A percentile compares a stretch with the other conserved stretches of the same genome.
Evolutionary conservation across 2,797 vertebrate species (phyloP).

Genomic region (Limosa lapponica): DNA sequence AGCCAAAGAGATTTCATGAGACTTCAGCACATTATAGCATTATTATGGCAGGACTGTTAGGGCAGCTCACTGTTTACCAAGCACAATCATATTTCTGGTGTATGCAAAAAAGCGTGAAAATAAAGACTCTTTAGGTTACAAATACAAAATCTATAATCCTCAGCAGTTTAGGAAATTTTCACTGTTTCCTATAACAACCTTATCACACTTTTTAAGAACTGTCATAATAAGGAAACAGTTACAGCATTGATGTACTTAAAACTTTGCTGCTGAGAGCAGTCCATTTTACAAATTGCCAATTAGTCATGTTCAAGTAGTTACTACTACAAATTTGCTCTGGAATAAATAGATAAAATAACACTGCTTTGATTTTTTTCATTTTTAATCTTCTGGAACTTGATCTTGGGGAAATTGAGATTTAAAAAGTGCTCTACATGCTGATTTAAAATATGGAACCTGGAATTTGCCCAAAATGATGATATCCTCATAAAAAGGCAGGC

Average conservation of each 20-base stretch:
- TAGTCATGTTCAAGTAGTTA: background rate
- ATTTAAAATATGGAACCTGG: constrained; percentile 30
- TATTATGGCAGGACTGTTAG: background rate
- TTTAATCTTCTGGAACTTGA: constrained; percentile 29
- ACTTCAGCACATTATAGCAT: background rate
- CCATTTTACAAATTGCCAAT: constrained; percentile 43
- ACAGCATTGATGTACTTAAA: constrained; percentile 10
- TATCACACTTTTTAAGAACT: constrained; percentile 47
- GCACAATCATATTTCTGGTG: background rate
- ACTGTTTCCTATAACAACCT: constrained; percentile 45
- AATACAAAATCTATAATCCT: constrained; percentile 15
- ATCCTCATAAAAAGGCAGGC: constrained; percentile 37
- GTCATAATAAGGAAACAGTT: constrained; percentile 58
- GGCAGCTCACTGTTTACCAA: constrained; percentile 2
- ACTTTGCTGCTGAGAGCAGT: constrained; percentile 25
- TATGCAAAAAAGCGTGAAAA: constrained; percentile 13
- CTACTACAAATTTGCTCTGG: background rate
- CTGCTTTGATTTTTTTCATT: background rate
- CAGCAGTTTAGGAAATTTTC: background rate
- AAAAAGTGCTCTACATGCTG: background rate
- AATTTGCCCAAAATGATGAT: constrained; percentile 10
- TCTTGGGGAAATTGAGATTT: constrained; percentile 31
- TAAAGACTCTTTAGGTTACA: constrained; percentile 5
- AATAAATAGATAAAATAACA: constrained; percentile 20
- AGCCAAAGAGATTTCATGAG: background rate